Evolutionary conservation across 2,113 vertebrate species (phyloP).

Genomic region (Machaerirhynchus nigripectus): DNA sequence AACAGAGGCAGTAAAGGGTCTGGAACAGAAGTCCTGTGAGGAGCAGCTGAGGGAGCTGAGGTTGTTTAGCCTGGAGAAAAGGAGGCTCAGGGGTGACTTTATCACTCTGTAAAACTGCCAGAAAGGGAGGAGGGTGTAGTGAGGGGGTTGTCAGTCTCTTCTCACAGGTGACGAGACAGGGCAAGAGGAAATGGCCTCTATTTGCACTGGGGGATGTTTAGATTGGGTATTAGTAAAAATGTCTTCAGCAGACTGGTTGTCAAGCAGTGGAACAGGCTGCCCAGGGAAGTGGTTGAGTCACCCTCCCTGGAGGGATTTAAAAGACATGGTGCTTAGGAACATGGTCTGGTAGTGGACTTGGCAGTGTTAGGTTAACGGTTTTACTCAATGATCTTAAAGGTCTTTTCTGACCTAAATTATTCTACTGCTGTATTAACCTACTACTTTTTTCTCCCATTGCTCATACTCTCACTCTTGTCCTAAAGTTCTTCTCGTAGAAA

Average conservation of each 20-base stretch:
- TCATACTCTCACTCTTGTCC: background rate
- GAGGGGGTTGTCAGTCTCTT: background rate
- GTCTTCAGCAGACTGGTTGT: background rate
- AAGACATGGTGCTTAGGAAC: background rate
- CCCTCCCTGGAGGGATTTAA: background rate
- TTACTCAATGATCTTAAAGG: background rate
- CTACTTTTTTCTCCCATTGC: background rate
- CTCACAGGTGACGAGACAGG: background rate
- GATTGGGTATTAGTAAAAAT: background rate
- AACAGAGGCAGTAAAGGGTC: background rate
- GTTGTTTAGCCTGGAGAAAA: background rate
- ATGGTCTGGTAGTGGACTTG: background rate
- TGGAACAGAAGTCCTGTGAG: background rate
- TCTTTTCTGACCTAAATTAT: background rate
- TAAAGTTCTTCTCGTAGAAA: background rate
- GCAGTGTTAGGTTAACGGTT: background rate
- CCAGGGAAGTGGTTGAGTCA: background rate
- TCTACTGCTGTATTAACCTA: background rate
- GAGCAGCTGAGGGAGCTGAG: background rate
- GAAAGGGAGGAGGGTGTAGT: background rate
- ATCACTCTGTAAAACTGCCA: rapidly evolving
- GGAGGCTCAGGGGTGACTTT: background rate
- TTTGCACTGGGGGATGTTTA: background rate
- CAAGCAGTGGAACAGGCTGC: background rate
- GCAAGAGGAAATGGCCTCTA: background rate